Conservation (phyloP, 1,140 invertebrate species). For the Muscidifurax raptorellus region DNA sequence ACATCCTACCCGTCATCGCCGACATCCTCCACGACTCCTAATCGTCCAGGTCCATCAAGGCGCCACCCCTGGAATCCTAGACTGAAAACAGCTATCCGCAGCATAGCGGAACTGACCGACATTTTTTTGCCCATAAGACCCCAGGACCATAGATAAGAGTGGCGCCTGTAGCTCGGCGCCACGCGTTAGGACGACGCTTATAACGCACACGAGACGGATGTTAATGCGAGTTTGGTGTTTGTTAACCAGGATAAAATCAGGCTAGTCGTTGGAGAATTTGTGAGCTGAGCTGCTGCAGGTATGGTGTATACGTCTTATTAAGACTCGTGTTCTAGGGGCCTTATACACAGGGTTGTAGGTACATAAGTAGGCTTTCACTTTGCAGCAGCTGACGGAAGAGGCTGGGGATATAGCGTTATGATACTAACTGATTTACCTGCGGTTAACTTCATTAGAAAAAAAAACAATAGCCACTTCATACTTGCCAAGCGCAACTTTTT, state of each 20-base stretch:
- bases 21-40: constrained; percentile 5
- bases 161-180: constrained; percentile 39
- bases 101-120: constrained; percentile 20
- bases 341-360: background rate
- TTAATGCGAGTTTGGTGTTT: constrained; percentile 50
- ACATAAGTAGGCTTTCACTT: background rate
- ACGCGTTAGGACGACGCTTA: background rate
- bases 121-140: constrained; percentile 16
- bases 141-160: background rate
- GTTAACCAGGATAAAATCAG: constrained; percentile 43
- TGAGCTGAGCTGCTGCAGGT: background rate
- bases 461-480: too few relatives aligned
- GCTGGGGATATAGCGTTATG: too few relatives aligned
- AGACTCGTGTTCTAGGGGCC: background rate
- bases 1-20: background rate
- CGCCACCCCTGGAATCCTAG: constrained; percentile 42
- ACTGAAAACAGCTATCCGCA: background rate
- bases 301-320: constrained; percentile 39
- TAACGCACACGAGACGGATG: constrained; percentile 8
- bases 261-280: background rate
- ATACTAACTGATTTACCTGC: too few relatives aligned
- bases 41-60: constrained; percentile 31
- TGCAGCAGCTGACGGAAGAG: background rate
- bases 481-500: too few relatives aligned
- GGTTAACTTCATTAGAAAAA: too few relatives aligned